Evolutionary conservation across 1,140 invertebrate genomes (phyloP), one percentile per base, ranked within the genome.

Genomic region (Aphelenchoides fujianensis): DNA sequence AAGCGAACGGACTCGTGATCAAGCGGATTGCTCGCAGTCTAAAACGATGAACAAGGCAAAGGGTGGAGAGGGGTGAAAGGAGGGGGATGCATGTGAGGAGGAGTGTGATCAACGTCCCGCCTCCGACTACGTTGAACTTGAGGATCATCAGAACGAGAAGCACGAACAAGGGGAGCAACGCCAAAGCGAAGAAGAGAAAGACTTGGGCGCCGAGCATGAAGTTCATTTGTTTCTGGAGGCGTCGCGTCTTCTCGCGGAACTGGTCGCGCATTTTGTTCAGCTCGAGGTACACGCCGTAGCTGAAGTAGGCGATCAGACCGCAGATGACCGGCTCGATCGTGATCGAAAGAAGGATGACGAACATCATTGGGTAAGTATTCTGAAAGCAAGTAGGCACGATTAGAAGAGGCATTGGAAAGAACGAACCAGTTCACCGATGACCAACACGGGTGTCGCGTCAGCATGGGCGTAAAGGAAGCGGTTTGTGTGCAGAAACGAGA

Each of bases 181-280:
- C 55, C 23, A 5, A 5, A 5, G 55, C 55, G 34, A 59, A 59
- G 27, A 59, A 5, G 34, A 19, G 5, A 7, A 5, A 5, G 5
- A 32, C 19, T 23, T 59, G 55, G 7, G 19, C 19, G 23, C 28
- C 28, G 5, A 59, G 23, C 55, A 5, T 59, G 5, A 5, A 7
- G 23, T 59, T 59, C 41, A 59, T 59, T 59, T 59, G 55, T 19
- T 59, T 59, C 55, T 59, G 55, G 5, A 59, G 19, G 34, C 19
- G 55, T 5, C 55, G 55, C 55, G 55, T 59, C 34, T 59, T 59
- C 5, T 5, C 5, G 28, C 19, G 55, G 27, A 59, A 23, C 23
- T 23, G 55, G 5, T 59, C 55, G 28, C 19, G 28, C 5, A 59
- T 59, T 19, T 59, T 59, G 55, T 59, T 59, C 5, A 59, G 23